Evolutionary conservation across 2,113 vertebrate genomes (phyloP).

Genomic region (Apodemus sylvaticus): DNA sequence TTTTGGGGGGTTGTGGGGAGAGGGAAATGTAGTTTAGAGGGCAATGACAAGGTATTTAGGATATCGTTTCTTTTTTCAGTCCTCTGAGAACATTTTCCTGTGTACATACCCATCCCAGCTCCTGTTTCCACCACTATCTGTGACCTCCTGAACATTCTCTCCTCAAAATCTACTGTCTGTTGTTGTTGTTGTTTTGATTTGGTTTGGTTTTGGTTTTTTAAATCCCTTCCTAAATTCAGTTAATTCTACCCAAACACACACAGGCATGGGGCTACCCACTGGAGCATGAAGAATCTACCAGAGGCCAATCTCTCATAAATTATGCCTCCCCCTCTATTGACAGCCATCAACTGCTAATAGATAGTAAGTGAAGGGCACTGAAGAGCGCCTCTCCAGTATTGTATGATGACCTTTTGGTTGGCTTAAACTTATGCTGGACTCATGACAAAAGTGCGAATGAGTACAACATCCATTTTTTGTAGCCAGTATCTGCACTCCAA

Average conservation of each 20-base stretch:
- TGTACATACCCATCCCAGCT: neutral
- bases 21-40: fast-evolving
- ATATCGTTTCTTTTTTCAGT: neutral
- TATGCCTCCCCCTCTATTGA: too few relatives aligned
- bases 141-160: neutral
- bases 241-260: neutral
- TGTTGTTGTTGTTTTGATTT: too few relatives aligned
- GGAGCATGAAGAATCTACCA: too few relatives aligned
- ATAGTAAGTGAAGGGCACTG: neutral
- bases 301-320: neutral
- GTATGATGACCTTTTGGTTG: neutral
- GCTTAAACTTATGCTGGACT: neutral
- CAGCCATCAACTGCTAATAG: neutral
- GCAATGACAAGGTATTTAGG: neutral
- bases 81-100: neutral
- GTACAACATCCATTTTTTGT: too few relatives aligned
- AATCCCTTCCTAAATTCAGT: neutral
- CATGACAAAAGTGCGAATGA: neutral
- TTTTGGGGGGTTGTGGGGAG: too few relatives aligned
- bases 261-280: neutral
- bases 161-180: fast-evolving
- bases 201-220: too few relatives aligned
- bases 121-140: too few relatives aligned
- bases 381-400: neutral
- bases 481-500: neutral